Base-by-base conservation (phyloP, 1,140 invertebrate species). In the Drosophila arawakana region DNA sequence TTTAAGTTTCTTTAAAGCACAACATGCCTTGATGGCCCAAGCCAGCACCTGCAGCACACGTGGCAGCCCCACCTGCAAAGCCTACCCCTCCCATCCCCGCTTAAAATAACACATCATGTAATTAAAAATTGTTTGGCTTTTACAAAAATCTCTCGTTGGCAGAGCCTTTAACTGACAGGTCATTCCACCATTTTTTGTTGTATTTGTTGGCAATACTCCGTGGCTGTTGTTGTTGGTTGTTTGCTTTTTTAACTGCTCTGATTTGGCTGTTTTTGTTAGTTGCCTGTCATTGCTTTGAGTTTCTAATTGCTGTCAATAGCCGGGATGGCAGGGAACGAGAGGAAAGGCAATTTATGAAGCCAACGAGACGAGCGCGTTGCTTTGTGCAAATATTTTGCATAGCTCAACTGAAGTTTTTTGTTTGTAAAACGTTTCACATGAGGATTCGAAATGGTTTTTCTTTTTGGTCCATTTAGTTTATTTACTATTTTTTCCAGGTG, bases 381-480 rank as follows among this genome's bases (percentile, higher is more conserved):
- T 88, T 86, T 88, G 83, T 54, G 69, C 83, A 86, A 86, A 86
- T 86, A 86, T 86, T 86, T 86, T 80, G 70, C 83, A 88, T 86
- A 88, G 83, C 82, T 82, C 46, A 30, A 30, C 72, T 73, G 83
- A 70, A 86, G 83, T 88, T 88, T 82, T 79, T 67, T 88, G 79
- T 88, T 88, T 79, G 72, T n/a, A 52, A 63, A 66, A 63, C 65
- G 67, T 35, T 52, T 44, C 60, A 62, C 44, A 21, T 66, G 35
- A 34, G 54, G 39, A 46, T 13, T 60, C 18, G 25, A 35, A 11
- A 18, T 34, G 30, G 6, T 25, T 57, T 46, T 49, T 35, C n/a
- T 13, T 49, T 10, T 49, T 15, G 15, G 15, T 15, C 15, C 15
- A 15, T 1, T 41, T 39, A n/a, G n/a, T n/a, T n/a, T n/a, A n/a